Evolutionary conservation across 2,113 vertebrate genomes (phyloP), one percentile per base, ranked within the genome.

Genomic region (mouse (Mus musculus)): DNA sequence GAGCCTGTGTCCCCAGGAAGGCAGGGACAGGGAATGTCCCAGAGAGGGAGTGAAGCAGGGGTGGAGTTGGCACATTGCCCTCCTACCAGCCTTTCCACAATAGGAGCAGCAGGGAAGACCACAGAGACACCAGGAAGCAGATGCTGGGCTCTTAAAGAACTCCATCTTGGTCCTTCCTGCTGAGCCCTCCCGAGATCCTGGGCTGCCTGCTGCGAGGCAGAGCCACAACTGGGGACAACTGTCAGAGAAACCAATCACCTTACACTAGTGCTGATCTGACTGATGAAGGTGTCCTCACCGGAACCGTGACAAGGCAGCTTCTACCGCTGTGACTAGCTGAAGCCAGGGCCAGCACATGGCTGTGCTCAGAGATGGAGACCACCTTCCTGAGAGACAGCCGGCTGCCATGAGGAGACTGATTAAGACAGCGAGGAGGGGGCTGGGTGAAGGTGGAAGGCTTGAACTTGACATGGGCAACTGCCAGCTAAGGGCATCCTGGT

Each of bases 21-120:
- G 26, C 30, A 20, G 19, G 88, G 80, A 24, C 52, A 33, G 59
- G 49, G 72, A 33, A 49, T 30, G n/a, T 19, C 0, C 30, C 30
- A 6, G n/a, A 36, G 16, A 33, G 12, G 33, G 8, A 16, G 30
- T 10, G 28, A 52, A 30, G 16, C 49, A 19, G 16, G 54, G 0
- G 0, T 1, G 7, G 5, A 1, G 22, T 0, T 33, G 65, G 54
- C 59, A 28, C 7, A 1, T 56, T 13, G 5, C 24, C 8, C 46
- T 17, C 30, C 46, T 14, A 1, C 2, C 19, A 52, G 30, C 5
- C 39, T 49, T 39, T 46, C 19, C 14, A 19, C 49, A 56, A n/a
- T 7, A 65, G 49, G 22, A 26, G 33, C 14, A 19, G 39, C n/a
- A 59, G 26, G 81, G 84, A 59, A 14, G 88, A 61, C 19, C 30